These are phyloP conservation scores for Eutrigla gurnardus DNA, from an alignment of 2,797 vertebrate genomes.

Conservation along the genomic window DNA sequence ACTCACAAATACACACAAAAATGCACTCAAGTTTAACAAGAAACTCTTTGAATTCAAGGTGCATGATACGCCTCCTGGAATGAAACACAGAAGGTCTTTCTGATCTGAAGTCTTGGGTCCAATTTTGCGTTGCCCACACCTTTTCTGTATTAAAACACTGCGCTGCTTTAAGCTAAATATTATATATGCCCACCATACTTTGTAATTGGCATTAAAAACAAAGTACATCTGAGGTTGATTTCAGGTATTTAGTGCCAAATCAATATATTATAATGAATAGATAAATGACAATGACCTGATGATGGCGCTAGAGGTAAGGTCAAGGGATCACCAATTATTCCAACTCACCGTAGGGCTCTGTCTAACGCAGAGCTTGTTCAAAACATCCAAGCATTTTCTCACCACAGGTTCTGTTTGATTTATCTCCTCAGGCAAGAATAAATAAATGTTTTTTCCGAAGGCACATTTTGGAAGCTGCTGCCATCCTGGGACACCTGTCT, in stretches of 20 bases:
- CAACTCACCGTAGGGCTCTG: not conserved
- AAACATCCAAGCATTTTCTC: conserved; percentile 16
- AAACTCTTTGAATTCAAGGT: not conserved
- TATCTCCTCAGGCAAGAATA: conserved; percentile 17
- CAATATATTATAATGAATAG: not conserved
- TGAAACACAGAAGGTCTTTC: too few relatives aligned
- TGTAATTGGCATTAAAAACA: not conserved
- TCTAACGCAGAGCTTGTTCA: conserved; percentile 1
- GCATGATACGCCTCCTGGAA: not conserved
- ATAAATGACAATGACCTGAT: not conserved
- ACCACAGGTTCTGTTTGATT: conserved; percentile 25
- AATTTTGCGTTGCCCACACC: not conserved
- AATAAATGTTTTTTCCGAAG: conserved; percentile 44
- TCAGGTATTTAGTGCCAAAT: not conserved
- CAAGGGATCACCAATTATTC: not conserved
- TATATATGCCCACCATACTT: not conserved
- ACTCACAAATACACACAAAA: conserved; percentile 6
- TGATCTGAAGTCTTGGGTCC: not conserved
- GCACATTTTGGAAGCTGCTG: conserved; percentile 18
- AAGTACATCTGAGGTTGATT: not conserved
- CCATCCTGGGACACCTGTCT: conserved; percentile 37
- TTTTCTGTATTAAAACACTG: not conserved
- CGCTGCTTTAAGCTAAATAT: not conserved
- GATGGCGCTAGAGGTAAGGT: not conserved
- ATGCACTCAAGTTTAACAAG: not conserved